Base-by-base conservation (phyloP, 35 echinoderm and acorn worm species). In the Acanthaster planci region DNA sequence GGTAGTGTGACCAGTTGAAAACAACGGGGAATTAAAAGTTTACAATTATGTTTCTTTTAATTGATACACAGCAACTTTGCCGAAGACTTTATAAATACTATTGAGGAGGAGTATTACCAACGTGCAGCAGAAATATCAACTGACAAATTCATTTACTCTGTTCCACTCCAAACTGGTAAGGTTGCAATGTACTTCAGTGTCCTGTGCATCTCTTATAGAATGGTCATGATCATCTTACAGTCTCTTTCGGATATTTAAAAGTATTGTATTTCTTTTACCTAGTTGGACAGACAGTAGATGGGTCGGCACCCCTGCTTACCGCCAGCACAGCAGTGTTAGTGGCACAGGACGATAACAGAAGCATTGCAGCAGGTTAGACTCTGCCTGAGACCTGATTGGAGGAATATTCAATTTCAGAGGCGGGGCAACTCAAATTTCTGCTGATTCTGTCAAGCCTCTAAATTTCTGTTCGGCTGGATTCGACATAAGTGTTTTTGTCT, bases 101-200 rank as follows among this genome's bases (percentile, higher is more conserved):
- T 89, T 30, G 87, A 89, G 34, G 87, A 89, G 80, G 87, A 84
- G 36, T 89, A 89, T 80, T 89, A 83, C 50, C 81, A 52, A 34
- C 30, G 87, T 53, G 57, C 87, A 0, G 79, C 77, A 14, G 79
- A 82, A 14, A 52, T 52, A 31, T 39, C 40, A 30, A 59, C 68
- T 1, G 58, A 89, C 15, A 68, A 38, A 37, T 89, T 89, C 42
- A 58, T 89, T 31, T 89, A 83, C 77, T 83, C 87, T 39, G 87
- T 89, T 37, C 87, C 87, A 31, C 82, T 84, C 22, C 39, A 60
- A n/a, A 32, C 34, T 12, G 39, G 55, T n/a, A n/a, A n/a, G 22
- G 14, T 14, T 57, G 55, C 22, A 15, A 15, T 57, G 55, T 57
- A 57, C 14, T 57, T 15, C 55, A 15, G 14, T 15, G 55, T 57